Evolutionary conservation across 2,797 vertebrate genomes (phyloP), one percentile per base, ranked within the genome.

Genomic region (Lagocephalus sceleratus): DNA sequence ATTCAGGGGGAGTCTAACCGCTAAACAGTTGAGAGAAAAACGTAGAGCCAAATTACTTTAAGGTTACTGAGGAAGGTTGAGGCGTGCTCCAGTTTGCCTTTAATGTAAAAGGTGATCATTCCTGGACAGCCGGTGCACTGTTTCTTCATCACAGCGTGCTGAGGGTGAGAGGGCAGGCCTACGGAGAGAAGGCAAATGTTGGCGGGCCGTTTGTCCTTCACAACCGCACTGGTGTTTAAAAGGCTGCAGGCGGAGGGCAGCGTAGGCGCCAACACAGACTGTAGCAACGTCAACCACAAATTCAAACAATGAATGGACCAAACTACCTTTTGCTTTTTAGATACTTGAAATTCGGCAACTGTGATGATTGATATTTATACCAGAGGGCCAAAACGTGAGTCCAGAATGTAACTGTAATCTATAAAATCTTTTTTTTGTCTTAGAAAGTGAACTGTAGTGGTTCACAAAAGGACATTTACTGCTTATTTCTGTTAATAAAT

Each of bases 81-180:
- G 3, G 95, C 93, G 0, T 95, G 87, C 56, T 92, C 71, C 0
- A 93, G 76, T 3, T 83, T 63, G 11, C 96, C 97, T 70, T 96
- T 97, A 51, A 98, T 90, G 75, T 94, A 94, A 78, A 99, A 95
- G 41, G 84, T 83, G 51, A 99, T 20, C 92, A 99, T 96, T 6
- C 97, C 97, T 0, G 96, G 78, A 63, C 89, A 92, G 0, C 97
- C 97, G 0, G 94, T 91, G 73, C 94, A 93, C 76, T 99, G 97
- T 26, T 51, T 89, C 85, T 92, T 93, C 38, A 81, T 44, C 83
- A 99, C 4, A 38, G 96, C 89, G 0, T 94, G 77, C 83, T 98
- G 95, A 0, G 95, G 94, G 71, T 99, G 94, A 9, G 94, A 98
- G 3, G 90, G 87, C 64, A 99, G 77, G 6, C 95, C 97, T 99